Evolutionary conservation across 2,113 vertebrate genomes (phyloP).

Genomic region (Xenopus laevis): DNA sequence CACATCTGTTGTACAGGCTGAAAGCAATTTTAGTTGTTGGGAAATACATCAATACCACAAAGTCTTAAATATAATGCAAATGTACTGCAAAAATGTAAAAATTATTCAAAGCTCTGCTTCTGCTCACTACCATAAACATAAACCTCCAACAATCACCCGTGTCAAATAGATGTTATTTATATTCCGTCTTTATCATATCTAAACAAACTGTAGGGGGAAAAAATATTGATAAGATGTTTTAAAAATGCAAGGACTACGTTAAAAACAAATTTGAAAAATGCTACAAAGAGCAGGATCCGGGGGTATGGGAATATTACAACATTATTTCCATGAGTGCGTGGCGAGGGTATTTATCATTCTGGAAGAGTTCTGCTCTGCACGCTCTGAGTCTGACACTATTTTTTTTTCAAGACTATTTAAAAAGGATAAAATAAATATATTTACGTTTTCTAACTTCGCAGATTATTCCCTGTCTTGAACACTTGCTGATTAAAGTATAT

Average conservation of each 20-base stretch:
- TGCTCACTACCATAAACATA: slow-evolving; percentile 19
- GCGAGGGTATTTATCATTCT: background rate
- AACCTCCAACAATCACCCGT: background rate
- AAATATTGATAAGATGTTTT: background rate
- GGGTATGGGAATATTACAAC: background rate
- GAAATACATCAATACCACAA: slow-evolving; percentile 23
- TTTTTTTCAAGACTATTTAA: too few species aligned
- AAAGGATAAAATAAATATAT: too few species aligned
- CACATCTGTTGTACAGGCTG: slow-evolving; percentile 9
- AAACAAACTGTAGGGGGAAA: background rate
- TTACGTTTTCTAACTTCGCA: too few species aligned
- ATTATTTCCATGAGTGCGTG: too few species aligned
- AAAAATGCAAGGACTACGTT: background rate
- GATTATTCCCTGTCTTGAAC: too few species aligned
- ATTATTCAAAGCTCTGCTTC: slow-evolving; percentile 18
- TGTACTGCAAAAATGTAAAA: slow-evolving; percentile 14
- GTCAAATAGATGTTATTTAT: slow-evolving; percentile 4
- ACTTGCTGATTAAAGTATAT: too few species aligned
- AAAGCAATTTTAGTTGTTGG: slow-evolving; percentile 2
- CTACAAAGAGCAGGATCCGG: background rate
- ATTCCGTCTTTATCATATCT: slow-evolving; percentile 13
- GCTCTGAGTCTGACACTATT: too few species aligned
- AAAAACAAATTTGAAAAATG: background rate
- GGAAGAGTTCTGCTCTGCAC: background rate
- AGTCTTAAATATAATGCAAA: slow-evolving; percentile 14